phyloP scores from a whole-genome alignment of 2,888 invertebrate genomes.

The Luffia ferchaultella region DNA sequence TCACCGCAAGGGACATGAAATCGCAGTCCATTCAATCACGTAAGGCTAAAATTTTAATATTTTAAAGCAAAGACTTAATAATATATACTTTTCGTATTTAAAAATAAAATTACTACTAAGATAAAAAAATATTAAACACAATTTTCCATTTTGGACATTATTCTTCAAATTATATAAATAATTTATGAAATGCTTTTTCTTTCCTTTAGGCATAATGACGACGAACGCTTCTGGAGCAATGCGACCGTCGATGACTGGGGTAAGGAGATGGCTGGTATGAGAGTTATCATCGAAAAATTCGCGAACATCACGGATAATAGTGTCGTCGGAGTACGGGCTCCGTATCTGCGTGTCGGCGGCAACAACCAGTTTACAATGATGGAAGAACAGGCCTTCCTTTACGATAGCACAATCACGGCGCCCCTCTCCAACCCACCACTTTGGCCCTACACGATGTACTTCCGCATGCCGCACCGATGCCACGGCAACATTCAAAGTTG shows the following conservation, averaged over 20 bases:
- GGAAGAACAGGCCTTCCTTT: slow-evolving; percentile 94
- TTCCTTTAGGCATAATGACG: slow-evolving; percentile 81
- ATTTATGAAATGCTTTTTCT: neutral
- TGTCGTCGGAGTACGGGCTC: slow-evolving; percentile 90
- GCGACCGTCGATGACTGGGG: slow-evolving; percentile 93
- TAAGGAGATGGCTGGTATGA: slow-evolving; percentile 94
- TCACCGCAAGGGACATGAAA: slow-evolving; percentile 91
- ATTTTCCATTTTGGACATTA: slow-evolving; percentile 7
- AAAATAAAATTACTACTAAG: too few species aligned
- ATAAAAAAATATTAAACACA: slow-evolving; percentile 2
- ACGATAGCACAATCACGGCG: slow-evolving; percentile 95
- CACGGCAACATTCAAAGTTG: slow-evolving; percentile 92
- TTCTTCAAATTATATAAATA: too few species aligned
- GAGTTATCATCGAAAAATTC: slow-evolving; percentile 89
- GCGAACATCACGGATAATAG: slow-evolving; percentile 91
- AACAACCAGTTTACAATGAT: slow-evolving; percentile 98
- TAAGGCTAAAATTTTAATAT: slow-evolving; percentile 57
- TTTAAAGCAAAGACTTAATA: neutral
- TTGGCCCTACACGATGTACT: slow-evolving; percentile 99
- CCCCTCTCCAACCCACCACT: slow-evolving; percentile 90
- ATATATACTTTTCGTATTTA: too few species aligned
- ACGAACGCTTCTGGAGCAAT: slow-evolving; percentile 92
- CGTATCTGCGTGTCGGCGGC: slow-evolving; percentile 90
- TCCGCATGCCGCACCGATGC: slow-evolving; percentile 94
- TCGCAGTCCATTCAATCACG: slow-evolving; percentile 94